Evolutionary conservation across 92 coral and sea anemone species (phyloP), one percentile per base, ranked within the genome.

Genomic region (Phenganax stokvisi): DNA sequence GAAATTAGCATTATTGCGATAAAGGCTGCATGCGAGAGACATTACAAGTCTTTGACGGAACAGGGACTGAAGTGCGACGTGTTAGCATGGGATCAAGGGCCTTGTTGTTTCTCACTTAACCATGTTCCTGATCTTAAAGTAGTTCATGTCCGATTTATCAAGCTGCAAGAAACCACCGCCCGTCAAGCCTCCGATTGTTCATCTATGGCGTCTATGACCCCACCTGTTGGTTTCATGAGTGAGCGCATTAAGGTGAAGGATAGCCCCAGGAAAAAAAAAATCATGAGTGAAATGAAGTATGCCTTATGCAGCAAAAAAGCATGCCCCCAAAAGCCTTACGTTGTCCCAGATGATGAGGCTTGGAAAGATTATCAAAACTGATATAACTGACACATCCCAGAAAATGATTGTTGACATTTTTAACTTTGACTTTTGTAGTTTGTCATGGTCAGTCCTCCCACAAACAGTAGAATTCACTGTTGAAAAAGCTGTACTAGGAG

Each of bases 41-140:
- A 74, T 74, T 74, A 2, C 57, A 74, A 28, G 16, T 15, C 63
- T 8, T 74, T 74, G 63, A 51, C 79, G 10, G 10, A 12, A 8
- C 61, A 74, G 20, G 79, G 79, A 51, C 55, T 74, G 15, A 44
- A 2, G 61, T 74, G 79, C 29, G 79, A 74, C 29, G 79, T 74
- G 17, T 44, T 74, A 28, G 79, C 79, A 51, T 62, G 79, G 2
- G 79, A 74, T 20, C 79, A 56, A 44, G 79, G 79, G 10, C 79
- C 79, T 0, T 74, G 30, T 5, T 56, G 79, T 51, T 74, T 15
- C 28, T 54, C 79, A 54, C 20, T 74, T 1, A 15, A 74, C 1
- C 79, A 74, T 15, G 29, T 74, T 52, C 79, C 79, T 20, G 79
- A 74, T 44, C 79, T 74, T 56, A 74, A 74, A 28, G 77, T 72